phyloP scores from a whole-genome alignment of 2,113 vertebrate genomes.

The Neodon shergylaensis region DNA sequence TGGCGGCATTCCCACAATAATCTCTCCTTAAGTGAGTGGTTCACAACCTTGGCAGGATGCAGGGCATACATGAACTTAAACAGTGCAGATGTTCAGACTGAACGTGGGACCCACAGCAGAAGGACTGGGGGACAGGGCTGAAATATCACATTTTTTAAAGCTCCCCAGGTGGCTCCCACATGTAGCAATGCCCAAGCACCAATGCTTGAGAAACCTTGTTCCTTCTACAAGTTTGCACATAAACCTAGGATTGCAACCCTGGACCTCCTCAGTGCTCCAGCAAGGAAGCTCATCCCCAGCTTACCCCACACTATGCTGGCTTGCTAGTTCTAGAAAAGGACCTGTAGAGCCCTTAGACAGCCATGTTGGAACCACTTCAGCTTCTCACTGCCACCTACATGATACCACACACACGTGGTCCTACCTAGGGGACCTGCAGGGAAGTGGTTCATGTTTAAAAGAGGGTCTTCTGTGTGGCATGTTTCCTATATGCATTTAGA shows the following conservation, averaged over 20 bases:
- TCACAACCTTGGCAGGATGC: background rate
- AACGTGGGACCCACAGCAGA: background rate
- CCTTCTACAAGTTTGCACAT: background rate
- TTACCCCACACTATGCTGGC: background rate
- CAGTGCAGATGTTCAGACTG: background rate
- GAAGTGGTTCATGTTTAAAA: background rate
- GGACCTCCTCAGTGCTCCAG: background rate
- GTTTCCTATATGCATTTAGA: background rate
- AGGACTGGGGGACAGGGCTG: background rate
- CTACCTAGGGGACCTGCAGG: background rate
- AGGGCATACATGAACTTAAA: background rate
- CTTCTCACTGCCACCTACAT: background rate
- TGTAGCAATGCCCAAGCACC: background rate
- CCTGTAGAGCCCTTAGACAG: too few relatives aligned
- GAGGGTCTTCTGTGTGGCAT: background rate
- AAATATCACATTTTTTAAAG: background rate
- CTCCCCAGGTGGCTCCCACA: background rate
- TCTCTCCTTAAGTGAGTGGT: background rate
- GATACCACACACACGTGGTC: background rate
- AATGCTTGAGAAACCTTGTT: background rate
- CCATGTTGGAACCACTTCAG: background rate
- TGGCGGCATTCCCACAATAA: background rate
- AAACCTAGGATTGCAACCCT: background rate
- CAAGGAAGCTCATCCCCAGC: background rate
- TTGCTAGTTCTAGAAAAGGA: background rate